These are phyloP conservation scores for Dendrocincla tyrannina DNA, from an alignment of 2,797 vertebrate genomes.

Conservation along the genomic window DNA sequence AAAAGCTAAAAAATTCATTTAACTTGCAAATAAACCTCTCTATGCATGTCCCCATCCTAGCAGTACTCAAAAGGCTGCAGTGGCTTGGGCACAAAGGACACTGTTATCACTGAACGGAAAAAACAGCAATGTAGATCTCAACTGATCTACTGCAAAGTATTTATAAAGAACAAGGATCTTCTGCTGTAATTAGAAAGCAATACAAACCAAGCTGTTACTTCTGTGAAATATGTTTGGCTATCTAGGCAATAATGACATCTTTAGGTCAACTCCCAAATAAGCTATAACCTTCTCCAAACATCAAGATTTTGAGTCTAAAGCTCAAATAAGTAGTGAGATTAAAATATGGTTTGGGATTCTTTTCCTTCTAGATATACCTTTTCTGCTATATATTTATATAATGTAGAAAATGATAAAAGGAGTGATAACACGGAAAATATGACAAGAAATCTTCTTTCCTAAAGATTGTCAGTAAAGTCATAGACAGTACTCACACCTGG, in stretches of 20 bases:
- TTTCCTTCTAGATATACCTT: background rate
- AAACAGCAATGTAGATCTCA: background rate
- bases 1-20: background rate
- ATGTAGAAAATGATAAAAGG: background rate
- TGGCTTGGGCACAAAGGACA: background rate
- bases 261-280: background rate
- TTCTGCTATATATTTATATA: background rate
- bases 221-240: background rate
- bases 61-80: background rate
- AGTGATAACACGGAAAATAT: background rate
- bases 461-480: background rate
- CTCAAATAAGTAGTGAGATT: background rate
- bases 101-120: background rate
- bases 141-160: background rate
- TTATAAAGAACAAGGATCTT: background rate
- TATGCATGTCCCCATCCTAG: background rate
- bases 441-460: background rate
- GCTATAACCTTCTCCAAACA: background rate
- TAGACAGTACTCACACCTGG: background rate
- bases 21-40: background rate
- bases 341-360: background rate
- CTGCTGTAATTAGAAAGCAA: background rate
- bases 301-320: background rate
- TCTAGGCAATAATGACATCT: background rate
- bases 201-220: background rate